Evolutionary conservation across 2,113 vertebrate species (phyloP), one percentile per base, ranked within the genome.

Genomic region (Piaya cayana): DNA sequence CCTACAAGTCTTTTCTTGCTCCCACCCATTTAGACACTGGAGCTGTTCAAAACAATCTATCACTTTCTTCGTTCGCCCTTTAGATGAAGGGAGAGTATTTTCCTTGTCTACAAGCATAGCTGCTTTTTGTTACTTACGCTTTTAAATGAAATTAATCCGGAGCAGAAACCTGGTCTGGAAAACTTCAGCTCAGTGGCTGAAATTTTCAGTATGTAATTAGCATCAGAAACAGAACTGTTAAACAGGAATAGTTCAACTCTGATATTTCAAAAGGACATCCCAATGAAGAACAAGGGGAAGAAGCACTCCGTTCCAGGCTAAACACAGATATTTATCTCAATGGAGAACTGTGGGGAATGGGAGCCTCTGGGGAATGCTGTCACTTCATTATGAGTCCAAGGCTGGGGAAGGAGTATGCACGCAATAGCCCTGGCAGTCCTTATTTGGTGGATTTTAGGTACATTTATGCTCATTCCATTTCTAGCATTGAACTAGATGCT

Each of bases 1-100:
- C 92, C 78, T 95, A 53, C 81, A 69, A 84, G 52, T 65, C 83
- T 85, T 86, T 86, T 80, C 79, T 92, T 87, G 60, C 34, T 88
- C 65, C 65, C 62, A 80, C 52, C 32, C 77, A 53, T 94, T 96
- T 85, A 5, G 4, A 80, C 91, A 95, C 88, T 4, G 11, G 62
- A 94, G 53, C 65, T 84, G 45, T 78, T 96, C 60, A 65, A 85
- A 94, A 45, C 42, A 60, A 81, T 74, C 52, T 63, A 45, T 78
- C 62, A 20, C 75, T 88, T 88, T 71, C 37, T 72, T 75, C 36
- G 53, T 60, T 83, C 74, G 76, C 36, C 32, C 23, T 90, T 93
- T n/a, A 72, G 63, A 64, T 79, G 60, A 74, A 3, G 4, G 9
- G 14, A 86, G 49, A 70, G 19, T 70, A 80, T 86, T 94, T 95